Evolutionary conservation across 2,113 vertebrate genomes (phyloP).

Genomic region (Synchiropus splendidus): DNA sequence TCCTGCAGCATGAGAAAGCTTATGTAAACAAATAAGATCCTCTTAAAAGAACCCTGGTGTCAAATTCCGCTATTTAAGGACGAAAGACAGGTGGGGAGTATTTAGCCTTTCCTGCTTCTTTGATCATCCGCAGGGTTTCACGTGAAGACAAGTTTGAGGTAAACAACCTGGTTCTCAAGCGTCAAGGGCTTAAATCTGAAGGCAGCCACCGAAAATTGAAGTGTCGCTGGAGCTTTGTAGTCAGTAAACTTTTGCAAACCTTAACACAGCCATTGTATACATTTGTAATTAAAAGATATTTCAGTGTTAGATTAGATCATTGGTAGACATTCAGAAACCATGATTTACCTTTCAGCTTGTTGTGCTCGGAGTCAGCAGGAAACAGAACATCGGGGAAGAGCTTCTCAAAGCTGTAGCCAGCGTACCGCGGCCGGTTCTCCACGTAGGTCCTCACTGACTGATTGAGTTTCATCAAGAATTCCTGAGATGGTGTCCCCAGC

Average conservation of each 20-base stretch:
- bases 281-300: too few species aligned
- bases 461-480: slow-evolving; percentile 98
- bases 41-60: too few species aligned
- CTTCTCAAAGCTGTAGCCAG: slow-evolving; percentile 97
- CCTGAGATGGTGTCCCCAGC: slow-evolving; percentile 89
- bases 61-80: slow-evolving; percentile 6
- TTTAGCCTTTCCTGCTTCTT: neutral
- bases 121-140: slow-evolving; percentile 15
- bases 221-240: slow-evolving; percentile 13
- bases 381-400: slow-evolving; percentile 97
- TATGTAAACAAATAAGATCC: too few species aligned
- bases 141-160: slow-evolving; percentile 19
- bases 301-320: too few species aligned
- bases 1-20: too few species aligned
- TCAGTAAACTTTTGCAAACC: slow-evolving; percentile 5
- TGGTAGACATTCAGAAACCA: too few species aligned
- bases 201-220: slow-evolving; percentile 1
- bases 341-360: slow-evolving; percentile 91
- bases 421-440: slow-evolving; percentile 95
- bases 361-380: slow-evolving; percentile 95
- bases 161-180: slow-evolving; percentile 20
- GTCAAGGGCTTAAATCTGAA: slow-evolving; percentile 19
- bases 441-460: slow-evolving; percentile 96
- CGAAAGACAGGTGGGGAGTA: slow-evolving; percentile 9
- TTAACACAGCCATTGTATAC: neutral